A percentile compares a stretch with the other conserved stretches of the same genome.
Evolutionary conservation across 2,797 vertebrate species (phyloP).

Genomic region (Gymnothorax reevesii): DNA sequence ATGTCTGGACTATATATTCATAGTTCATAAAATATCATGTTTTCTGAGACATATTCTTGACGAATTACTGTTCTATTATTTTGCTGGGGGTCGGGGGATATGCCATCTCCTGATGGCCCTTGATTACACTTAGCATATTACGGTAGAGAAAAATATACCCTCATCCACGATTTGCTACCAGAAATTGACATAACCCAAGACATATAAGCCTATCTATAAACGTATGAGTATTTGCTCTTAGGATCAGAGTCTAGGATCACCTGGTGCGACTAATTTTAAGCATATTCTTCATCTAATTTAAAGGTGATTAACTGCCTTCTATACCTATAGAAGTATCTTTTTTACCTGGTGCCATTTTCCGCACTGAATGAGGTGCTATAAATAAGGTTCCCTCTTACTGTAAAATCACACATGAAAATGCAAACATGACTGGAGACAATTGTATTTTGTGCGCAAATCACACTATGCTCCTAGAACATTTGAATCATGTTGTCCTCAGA

Average conservation of each 20-base stretch:
- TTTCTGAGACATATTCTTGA: no score
- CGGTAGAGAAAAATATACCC: background rate
- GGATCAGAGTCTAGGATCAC: no score
- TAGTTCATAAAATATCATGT: no score
- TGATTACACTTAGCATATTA: background rate
- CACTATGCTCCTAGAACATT: background rate
- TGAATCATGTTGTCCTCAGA: background rate
- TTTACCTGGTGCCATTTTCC: conserved; percentile 4
- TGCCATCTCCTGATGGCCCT: no score
- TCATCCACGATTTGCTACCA: background rate
- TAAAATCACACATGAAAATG: background rate
- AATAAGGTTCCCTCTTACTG: background rate
- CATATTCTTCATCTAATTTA: no score
- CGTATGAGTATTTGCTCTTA: no score
- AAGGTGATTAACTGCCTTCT: no score
- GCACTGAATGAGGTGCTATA: background rate
- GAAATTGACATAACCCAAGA: background rate
- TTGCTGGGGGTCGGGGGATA: no score
- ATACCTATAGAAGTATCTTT: background rate
- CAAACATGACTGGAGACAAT: background rate
- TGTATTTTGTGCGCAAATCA: background rate
- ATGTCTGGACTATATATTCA: no score
- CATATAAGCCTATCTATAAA: no score
- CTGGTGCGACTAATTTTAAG: no score
- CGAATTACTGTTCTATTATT: no score